phyloP scores from a whole-genome alignment of 2,888 invertebrate species.

The Cheilosia urbana region DNA sequence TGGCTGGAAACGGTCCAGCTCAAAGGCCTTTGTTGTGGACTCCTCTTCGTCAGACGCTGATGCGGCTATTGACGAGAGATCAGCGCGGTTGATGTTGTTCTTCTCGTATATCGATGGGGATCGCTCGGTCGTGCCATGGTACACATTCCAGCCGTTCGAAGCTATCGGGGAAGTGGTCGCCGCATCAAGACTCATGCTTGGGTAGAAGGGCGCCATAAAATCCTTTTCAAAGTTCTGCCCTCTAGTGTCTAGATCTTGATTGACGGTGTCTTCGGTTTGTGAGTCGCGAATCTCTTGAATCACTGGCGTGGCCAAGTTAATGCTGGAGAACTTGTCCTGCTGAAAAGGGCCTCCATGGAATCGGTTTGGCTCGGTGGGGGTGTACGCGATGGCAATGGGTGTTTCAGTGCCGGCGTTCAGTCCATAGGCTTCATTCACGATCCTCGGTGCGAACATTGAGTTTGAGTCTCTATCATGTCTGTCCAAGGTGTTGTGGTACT shows the following conservation, averaged over 20 bases:
- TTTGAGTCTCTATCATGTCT: slow-evolving; percentile 81
- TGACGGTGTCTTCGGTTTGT: slow-evolving; percentile 80
- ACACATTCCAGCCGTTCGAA: slow-evolving; percentile 87
- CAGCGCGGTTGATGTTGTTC: slow-evolving; percentile 82
- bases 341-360: slow-evolving; percentile 74
- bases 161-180: slow-evolving; percentile 83
- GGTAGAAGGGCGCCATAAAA: slow-evolving; percentile 89
- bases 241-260: slow-evolving; percentile 81
- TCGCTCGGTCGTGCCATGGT: slow-evolving; percentile 81
- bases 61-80: slow-evolving; percentile 75
- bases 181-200: slow-evolving; percentile 86
- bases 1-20: slow-evolving; percentile 88
- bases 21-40: slow-evolving; percentile 85
- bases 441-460: slow-evolving; percentile 83
- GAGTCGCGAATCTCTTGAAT: slow-evolving; percentile 84
- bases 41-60: slow-evolving; percentile 76
- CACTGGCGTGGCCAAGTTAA: slow-evolving; percentile 84
- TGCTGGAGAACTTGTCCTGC: slow-evolving; percentile 82
- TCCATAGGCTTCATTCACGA: slow-evolving; percentile 81
- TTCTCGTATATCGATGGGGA: slow-evolving; percentile 79
- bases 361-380: slow-evolving; percentile 85
- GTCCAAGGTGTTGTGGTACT: slow-evolving; percentile 80
- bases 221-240: slow-evolving; percentile 84
- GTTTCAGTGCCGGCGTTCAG: slow-evolving; percentile 84
- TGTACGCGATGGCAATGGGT: slow-evolving; percentile 88